A percentile compares a stretch with the other conserved stretches of the same genome.
These are phyloP conservation scores for Narcine bancroftii DNA, from an alignment of 2,113 vertebrate genomes.

Conservation along the genomic window DNA sequence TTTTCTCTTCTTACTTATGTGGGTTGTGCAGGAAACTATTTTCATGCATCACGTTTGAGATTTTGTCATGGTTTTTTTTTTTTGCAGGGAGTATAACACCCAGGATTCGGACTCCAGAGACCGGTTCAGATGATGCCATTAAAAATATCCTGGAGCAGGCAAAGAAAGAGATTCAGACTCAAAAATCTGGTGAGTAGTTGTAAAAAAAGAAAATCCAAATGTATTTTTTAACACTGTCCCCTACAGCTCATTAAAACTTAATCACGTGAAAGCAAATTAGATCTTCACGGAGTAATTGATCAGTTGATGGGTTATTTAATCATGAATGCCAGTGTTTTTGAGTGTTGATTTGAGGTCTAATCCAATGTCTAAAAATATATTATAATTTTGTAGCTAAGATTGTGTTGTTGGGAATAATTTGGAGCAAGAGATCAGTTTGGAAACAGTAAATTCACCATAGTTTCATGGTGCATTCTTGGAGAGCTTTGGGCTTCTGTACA, in stretches of 20 bases:
- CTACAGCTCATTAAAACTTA: not conserved
- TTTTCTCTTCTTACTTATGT: not conserved
- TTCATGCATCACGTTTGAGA: not conserved
- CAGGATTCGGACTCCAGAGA: slow-evolving; percentile 93
- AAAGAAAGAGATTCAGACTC: slow-evolving; percentile 96
- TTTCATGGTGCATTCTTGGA: not conserved
- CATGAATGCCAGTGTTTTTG: not conserved
- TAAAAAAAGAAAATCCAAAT: not conserved
- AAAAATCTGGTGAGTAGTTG: slow-evolving; percentile 75
- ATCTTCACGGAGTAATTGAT: not conserved
- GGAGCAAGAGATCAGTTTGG: not conserved
- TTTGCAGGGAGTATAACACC: slow-evolving; percentile 93
- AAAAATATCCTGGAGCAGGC: slow-evolving; percentile 98
- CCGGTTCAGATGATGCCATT: slow-evolving; percentile 94
- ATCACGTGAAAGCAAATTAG: not conserved
- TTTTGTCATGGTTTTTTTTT: too few species aligned
- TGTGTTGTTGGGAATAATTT: not conserved
- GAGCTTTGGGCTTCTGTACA: not conserved
- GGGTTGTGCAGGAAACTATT: not conserved
- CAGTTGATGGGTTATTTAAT: not conserved
- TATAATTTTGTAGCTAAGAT: not conserved
- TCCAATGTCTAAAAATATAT: not conserved
- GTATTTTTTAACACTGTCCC: fast-evolving
- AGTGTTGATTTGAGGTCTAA: not conserved
- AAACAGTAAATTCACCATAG: not conserved